Conservation (phyloP, 2,113 vertebrate genomes). For the Pongo pygmaeus region DNA sequence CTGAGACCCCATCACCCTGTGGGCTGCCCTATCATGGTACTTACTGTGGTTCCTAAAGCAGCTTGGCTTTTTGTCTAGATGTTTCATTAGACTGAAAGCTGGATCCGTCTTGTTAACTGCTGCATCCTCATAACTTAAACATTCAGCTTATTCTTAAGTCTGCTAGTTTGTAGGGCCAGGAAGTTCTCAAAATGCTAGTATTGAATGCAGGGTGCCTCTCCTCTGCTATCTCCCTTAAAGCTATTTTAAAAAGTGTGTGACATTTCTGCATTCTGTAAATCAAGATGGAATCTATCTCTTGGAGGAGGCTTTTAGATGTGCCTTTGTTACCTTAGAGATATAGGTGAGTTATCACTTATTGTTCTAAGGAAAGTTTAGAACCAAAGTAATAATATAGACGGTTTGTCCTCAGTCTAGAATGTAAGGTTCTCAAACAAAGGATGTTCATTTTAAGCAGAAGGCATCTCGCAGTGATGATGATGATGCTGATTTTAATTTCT, state of each 20-base stretch:
- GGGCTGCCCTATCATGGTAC: not conserved
- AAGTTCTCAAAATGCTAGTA: constrained; percentile 44
- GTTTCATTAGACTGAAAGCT: not conserved
- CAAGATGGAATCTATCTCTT: not conserved
- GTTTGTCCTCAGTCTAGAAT: not conserved
- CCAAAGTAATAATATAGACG: not conserved
- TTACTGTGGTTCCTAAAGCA: not conserved
- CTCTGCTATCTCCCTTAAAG: not conserved
- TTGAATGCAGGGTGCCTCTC: not conserved
- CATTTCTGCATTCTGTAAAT: not conserved
- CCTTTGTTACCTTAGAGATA: not conserved
- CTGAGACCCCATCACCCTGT: not conserved
- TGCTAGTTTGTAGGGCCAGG: not conserved
- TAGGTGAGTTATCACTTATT: not conserved
- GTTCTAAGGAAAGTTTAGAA: not conserved
- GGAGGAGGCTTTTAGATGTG: not conserved
- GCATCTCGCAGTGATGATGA: not conserved
- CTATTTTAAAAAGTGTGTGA: not conserved
- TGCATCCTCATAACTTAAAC: not conserved
- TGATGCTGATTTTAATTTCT: not conserved
- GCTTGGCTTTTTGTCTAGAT: not conserved
- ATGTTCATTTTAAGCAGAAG: not conserved
- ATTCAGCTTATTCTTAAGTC: constrained; percentile 20
- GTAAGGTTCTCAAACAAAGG: not conserved
- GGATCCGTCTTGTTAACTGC: not conserved